Percentiles rank a stretch among this genome's conserved stretches.
These are phyloP conservation scores for Hypercompe scribonia DNA, from an alignment of 2,888 invertebrate genomes.

Conservation along the genomic window DNA sequence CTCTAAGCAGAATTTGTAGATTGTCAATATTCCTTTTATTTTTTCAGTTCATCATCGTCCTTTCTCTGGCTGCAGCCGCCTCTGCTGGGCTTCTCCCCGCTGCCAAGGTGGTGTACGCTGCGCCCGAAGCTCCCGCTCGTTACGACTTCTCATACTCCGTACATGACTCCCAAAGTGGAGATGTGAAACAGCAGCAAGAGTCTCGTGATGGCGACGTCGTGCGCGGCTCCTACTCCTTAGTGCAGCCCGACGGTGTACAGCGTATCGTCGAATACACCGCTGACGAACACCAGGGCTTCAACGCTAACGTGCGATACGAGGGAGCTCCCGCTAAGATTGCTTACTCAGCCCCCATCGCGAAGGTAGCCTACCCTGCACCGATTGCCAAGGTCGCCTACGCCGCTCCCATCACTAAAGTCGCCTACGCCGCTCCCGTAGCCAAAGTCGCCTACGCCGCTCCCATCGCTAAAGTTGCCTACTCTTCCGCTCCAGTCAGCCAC, in stretches of 20 bases:
- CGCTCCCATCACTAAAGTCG: slow-evolving; percentile 65
- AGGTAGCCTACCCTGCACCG: too few species aligned
- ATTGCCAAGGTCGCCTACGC: slow-evolving; percentile 56
- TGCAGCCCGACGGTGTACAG: slow-evolving; percentile 80
- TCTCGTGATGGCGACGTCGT: slow-evolving; percentile 76
- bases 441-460: slow-evolving; percentile 62
- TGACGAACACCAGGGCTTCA: slow-evolving; percentile 78
- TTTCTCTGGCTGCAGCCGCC: slow-evolving; percentile 66
- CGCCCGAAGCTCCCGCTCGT: slow-evolving; percentile 73
- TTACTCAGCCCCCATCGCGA: slow-evolving; percentile 59
- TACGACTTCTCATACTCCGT: slow-evolving; percentile 81
- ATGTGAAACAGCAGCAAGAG: slow-evolving; percentile 82
- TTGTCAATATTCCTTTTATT: too few species aligned
- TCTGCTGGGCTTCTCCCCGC: slow-evolving; percentile 62
- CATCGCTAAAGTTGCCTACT: slow-evolving; percentile 67
- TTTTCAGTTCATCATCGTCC: slow-evolving; percentile 66
- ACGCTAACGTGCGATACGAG: slow-evolving; percentile 79
- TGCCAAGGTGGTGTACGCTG: slow-evolving; percentile 70
- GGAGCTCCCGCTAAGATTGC: slow-evolving; percentile 64
- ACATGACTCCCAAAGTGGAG: slow-evolving; percentile 77
- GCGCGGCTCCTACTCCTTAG: slow-evolving; percentile 80
- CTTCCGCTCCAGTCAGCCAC: slow-evolving; percentile 24
- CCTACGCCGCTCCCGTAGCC: slow-evolving; percentile 52
- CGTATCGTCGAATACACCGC: slow-evolving; percentile 82
- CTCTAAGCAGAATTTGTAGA: not conserved